These are phyloP conservation scores for Pantala flavescens DNA, from an alignment of 1,140 invertebrate species.

Conservation along the genomic window DNA sequence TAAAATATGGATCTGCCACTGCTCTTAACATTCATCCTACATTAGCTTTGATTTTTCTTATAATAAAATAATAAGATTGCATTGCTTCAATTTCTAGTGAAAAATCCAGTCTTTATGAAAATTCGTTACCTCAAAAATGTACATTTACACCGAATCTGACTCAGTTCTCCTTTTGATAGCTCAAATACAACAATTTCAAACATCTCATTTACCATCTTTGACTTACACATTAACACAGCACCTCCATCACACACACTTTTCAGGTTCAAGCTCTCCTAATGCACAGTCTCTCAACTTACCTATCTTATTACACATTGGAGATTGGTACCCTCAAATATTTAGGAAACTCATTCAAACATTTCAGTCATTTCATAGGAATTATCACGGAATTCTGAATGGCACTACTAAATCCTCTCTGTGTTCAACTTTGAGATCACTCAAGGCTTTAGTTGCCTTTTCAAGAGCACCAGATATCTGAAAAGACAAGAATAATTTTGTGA, in stretches of 20 bases:
- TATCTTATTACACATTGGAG: background rate
- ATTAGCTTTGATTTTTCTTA: background rate
- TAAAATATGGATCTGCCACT: no score
- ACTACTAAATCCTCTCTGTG: conserved; percentile 74
- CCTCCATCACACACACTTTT: background rate
- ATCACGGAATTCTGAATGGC: conserved; percentile 50
- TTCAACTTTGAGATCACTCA: conserved; percentile 60
- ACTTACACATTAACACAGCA: background rate
- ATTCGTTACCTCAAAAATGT: background rate
- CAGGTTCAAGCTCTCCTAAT: background rate
- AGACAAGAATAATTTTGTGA: background rate
- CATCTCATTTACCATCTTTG: no score
- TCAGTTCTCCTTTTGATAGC: no score
- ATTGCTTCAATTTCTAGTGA: background rate
- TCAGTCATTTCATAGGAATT: conserved; percentile 10
- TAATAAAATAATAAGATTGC: conserved; percentile 2
- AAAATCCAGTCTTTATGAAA: conserved; percentile 7
- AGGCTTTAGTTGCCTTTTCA: conserved; percentile 52
- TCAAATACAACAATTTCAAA: no score
- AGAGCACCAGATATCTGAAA: conserved; percentile 51
- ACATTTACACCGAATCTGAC: background rate
- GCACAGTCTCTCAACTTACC: background rate
- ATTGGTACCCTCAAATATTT: background rate
- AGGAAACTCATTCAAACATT: background rate
- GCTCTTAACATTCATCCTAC: background rate